Percentiles rank a stretch among this genome's conserved stretches.
These are phyloP conservation scores for Calosoma granatense DNA, from an alignment of 1,140 invertebrate species.

Conservation along the genomic window DNA sequence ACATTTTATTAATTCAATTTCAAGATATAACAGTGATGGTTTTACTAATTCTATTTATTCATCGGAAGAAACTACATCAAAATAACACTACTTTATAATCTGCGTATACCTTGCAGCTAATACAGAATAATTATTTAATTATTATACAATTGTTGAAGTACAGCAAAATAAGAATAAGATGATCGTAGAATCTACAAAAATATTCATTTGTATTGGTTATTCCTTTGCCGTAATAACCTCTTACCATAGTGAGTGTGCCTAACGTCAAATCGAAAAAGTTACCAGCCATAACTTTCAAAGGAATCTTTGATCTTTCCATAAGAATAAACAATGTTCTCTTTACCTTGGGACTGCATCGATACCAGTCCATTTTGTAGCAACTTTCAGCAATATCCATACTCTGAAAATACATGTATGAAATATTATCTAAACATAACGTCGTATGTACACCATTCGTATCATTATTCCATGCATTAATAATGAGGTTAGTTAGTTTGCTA, in stretches of 20 bases:
- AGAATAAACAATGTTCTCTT: slow-evolving; percentile 14
- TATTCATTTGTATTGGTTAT: not conserved
- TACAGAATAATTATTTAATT: too few species aligned
- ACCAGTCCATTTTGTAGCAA: slow-evolving; percentile 18
- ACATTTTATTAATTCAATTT: too few species aligned
- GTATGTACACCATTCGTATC: too few species aligned
- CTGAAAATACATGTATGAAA: slow-evolving; percentile 14
- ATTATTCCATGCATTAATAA: too few species aligned
- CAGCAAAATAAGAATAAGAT: slow-evolving; percentile 17
- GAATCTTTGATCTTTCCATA: slow-evolving; percentile 16
- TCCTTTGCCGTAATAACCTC: not conserved
- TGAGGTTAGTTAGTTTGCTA: too few species aligned
- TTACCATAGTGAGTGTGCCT: not conserved
- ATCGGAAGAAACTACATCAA: too few species aligned
- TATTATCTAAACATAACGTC: not conserved
- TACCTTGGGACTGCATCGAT: slow-evolving; percentile 8
- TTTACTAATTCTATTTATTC: too few species aligned
- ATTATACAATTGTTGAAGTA: slow-evolving; percentile 11
- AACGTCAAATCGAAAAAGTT: slow-evolving; percentile 13
- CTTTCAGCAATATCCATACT: slow-evolving; percentile 13
- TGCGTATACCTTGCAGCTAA: too few species aligned
- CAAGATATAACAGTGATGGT: too few species aligned
- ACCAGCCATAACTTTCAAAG: slow-evolving; percentile 12
- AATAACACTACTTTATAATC: too few species aligned
- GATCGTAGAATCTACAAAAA: slow-evolving; percentile 13